A percentile compares a stretch with the other conserved stretches of the same genome.
These are phyloP conservation scores for Operophtera brumata DNA, from an alignment of 2,888 invertebrate species.

Conservation along the genomic window DNA sequence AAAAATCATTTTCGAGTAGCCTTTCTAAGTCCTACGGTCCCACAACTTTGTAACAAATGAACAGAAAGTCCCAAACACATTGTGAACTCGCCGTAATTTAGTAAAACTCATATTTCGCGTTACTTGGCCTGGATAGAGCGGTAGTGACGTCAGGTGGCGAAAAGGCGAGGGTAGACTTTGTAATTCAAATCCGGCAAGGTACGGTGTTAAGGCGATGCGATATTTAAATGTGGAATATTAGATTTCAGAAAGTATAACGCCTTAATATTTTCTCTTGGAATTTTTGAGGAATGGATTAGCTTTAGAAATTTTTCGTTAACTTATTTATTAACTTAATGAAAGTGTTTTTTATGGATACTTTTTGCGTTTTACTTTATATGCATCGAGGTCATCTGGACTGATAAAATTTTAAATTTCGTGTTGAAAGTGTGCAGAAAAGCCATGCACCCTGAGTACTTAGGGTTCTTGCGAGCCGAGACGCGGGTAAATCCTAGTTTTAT, in stretches of 20 bases:
- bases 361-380: background rate
- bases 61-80: constrained; percentile 20
- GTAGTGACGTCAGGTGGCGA: constrained; percentile 53
- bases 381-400: too few relatives aligned
- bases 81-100: constrained; percentile 21
- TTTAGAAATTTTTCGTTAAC: constrained; percentile 1
- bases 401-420: too few relatives aligned
- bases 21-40: background rate
- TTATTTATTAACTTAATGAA: background rate
- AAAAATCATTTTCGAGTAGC: too few relatives aligned
- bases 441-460: too few relatives aligned
- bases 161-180: constrained; percentile 66
- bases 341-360: background rate
- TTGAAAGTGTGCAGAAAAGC: too few relatives aligned
- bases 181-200: constrained; percentile 68
- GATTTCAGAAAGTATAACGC: constrained; percentile 59
- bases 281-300: constrained; percentile 12
- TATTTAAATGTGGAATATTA: constrained; percentile 73
- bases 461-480: too few relatives aligned
- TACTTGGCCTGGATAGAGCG: constrained; percentile 25
- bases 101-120: constrained; percentile 41
- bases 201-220: constrained; percentile 58
- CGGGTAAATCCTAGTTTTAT: too few relatives aligned
- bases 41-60: constrained; percentile 1
- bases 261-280: constrained; percentile 44